These are phyloP conservation scores for Bursaphelenchus okinawaensis DNA, from an alignment of 2,888 invertebrate species.

Conservation along the genomic window DNA sequence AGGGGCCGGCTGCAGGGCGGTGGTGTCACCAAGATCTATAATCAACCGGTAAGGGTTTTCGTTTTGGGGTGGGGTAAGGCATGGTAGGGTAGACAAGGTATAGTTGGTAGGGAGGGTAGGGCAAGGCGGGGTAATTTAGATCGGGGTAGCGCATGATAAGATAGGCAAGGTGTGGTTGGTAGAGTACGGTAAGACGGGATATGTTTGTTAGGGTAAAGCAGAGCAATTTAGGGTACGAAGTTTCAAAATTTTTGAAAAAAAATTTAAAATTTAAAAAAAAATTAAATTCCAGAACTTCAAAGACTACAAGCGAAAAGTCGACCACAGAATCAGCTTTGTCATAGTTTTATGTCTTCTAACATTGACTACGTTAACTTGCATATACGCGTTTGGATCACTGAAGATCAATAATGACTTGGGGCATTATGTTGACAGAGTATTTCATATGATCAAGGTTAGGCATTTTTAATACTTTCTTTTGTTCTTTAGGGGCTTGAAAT, in stretches of 20 bases:
- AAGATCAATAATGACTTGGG: slow-evolving; percentile 39
- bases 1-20: slow-evolving; percentile 45
- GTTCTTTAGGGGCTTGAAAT: background rate
- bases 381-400: slow-evolving; percentile 45
- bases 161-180: no score
- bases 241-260: no score
- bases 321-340: slow-evolving; percentile 40
- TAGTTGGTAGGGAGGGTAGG: no score
- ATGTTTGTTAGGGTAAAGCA: background rate
- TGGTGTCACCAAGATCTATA: slow-evolving; percentile 40
- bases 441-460: slow-evolving; percentile 10
- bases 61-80: background rate
- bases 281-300: slow-evolving; percentile 40
- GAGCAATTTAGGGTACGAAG: no score
- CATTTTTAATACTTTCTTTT: slow-evolving; percentile 27
- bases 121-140: no score
- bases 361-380: slow-evolving; percentile 39
- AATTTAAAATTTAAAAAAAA: no score
- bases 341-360: slow-evolving; percentile 40
- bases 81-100: no score
- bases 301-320: slow-evolving; percentile 48
- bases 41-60: slow-evolving; percentile 9
- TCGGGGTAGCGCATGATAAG: no score
- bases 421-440: slow-evolving; percentile 29
- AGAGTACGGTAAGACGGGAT: no score